Conservation (phyloP, 2,113 vertebrate species). For the Ptilorrhoa leucosticta region DNA sequence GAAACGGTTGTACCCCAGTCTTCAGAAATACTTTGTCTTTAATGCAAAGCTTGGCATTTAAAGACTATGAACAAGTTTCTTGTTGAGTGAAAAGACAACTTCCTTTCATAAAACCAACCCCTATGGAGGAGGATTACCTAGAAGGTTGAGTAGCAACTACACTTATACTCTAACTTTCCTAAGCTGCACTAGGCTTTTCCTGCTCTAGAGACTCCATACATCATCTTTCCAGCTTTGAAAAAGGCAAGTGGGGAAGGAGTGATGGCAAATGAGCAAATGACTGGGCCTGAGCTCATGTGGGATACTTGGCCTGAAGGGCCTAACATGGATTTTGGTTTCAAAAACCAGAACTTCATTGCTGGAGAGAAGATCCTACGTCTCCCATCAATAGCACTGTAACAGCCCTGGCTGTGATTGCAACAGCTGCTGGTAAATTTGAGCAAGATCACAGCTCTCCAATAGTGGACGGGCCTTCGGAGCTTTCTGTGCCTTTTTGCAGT, state of each 20-base stretch:
- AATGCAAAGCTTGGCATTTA: neutral
- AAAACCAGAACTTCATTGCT: neutral
- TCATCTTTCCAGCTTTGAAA: neutral
- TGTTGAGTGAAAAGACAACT: neutral
- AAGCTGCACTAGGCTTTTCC: neutral
- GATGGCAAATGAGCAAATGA: neutral
- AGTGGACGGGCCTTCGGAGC: neutral
- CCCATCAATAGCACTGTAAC: neutral
- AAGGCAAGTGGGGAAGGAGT: neutral
- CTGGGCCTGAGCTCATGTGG: neutral
- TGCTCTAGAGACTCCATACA: neutral
- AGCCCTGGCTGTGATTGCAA: neutral
- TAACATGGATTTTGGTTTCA: neutral
- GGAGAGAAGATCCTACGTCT: neutral
- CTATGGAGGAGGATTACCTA: accelerated
- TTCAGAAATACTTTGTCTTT: neutral
- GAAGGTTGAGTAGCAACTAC: neutral
- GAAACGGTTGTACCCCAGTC: neutral
- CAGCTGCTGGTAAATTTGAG: neutral
- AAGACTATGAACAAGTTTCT: neutral
- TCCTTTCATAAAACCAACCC: neutral
- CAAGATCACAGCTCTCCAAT: neutral
- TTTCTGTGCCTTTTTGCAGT: neutral
- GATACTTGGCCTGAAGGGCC: neutral
- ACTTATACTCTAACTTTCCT: neutral